Conservation (phyloP, 2,888 invertebrate genomes). For the Ichneumon xanthorius region DNA sequence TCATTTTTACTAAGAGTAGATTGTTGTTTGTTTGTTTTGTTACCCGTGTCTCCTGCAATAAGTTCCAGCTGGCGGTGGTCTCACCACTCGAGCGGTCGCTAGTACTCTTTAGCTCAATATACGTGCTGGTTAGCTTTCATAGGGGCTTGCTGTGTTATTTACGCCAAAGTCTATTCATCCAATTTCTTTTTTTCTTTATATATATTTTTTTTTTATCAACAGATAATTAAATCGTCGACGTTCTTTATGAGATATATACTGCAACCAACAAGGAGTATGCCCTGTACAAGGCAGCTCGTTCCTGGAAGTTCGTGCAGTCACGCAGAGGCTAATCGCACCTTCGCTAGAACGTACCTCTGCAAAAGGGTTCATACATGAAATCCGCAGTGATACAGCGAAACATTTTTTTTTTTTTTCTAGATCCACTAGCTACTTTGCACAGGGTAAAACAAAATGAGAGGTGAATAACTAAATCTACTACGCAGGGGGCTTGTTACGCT, state of each 20-base stretch:
- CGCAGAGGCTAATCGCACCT: conserved; percentile 54
- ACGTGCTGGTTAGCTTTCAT: conserved; percentile 61
- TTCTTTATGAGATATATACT: conserved; percentile 50
- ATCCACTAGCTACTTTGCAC: neutral
- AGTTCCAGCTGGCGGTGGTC: conserved; percentile 62
- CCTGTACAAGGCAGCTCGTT: conserved; percentile 24
- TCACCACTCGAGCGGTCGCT: conserved; percentile 63
- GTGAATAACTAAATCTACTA: neutral
- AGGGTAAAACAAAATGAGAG: neutral
- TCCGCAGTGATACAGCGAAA: conserved; percentile 35
- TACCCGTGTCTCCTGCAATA: conserved; percentile 64
- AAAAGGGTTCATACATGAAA: conserved; percentile 59
- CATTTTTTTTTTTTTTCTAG: conserved; percentile 4
- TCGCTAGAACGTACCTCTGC: conserved; percentile 56
- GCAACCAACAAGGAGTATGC: conserved; percentile 40
- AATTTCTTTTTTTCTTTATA: neutral
- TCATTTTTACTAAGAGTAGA: conserved; percentile 20
- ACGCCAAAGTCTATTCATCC: conserved; percentile 44
- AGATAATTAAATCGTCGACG: conserved; percentile 15
- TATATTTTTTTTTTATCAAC: conserved; percentile 7
- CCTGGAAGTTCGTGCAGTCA: conserved; percentile 45
- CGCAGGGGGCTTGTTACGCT: neutral
- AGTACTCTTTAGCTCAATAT: conserved; percentile 66
- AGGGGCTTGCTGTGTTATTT: conserved; percentile 39
- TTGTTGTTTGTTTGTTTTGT: conserved; percentile 35